Evolutionary conservation across 2,113 vertebrate genomes (phyloP).

Genomic region (Phycodurus eques): DNA sequence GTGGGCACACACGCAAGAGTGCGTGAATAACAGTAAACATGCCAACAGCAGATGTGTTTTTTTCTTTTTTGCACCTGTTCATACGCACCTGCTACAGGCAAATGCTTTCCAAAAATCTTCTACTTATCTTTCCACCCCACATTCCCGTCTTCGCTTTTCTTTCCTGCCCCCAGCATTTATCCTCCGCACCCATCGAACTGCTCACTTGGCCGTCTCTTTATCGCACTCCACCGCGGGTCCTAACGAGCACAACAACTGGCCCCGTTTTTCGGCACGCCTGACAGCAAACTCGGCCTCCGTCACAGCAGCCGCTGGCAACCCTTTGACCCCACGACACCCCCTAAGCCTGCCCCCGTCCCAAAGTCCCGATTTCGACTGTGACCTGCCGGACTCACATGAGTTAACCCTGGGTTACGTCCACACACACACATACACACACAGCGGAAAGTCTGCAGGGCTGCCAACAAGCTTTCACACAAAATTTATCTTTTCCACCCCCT

Average conservation of each 20-base stretch:
- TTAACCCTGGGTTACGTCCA: constrained; percentile 35
- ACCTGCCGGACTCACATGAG: constrained; percentile 49
- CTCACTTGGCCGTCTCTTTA: constrained; percentile 31
- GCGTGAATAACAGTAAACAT: constrained; percentile 34
- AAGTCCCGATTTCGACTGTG: constrained; percentile 19
- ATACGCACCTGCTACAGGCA: constrained; percentile 29
- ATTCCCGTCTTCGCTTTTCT: background rate
- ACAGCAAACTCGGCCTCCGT: constrained; percentile 35
- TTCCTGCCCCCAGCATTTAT: constrained; percentile 22
- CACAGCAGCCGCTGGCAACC: constrained; percentile 5
- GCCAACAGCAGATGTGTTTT: constrained; percentile 2
- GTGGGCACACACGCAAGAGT: constrained; percentile 10
- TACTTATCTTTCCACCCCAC: constrained; percentile 4
- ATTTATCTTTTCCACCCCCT: constrained; percentile 25
- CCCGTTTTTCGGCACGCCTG: constrained; percentile 18
- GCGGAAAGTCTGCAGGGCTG: constrained; percentile 14
- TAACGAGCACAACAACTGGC: constrained; percentile 12
- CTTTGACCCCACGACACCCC: constrained; percentile 15
- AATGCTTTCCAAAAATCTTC: constrained; percentile 8
- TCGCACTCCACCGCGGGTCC: constrained; percentile 14
- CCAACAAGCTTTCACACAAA: constrained; percentile 24
- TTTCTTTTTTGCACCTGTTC: constrained; percentile 7
- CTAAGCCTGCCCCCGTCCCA: background rate
- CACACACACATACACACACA: constrained; percentile 4
- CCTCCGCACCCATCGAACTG: constrained; percentile 9